These are phyloP conservation scores for Hyposoter didymator DNA, from an alignment of 2,888 invertebrate species.

Conservation along the genomic window DNA sequence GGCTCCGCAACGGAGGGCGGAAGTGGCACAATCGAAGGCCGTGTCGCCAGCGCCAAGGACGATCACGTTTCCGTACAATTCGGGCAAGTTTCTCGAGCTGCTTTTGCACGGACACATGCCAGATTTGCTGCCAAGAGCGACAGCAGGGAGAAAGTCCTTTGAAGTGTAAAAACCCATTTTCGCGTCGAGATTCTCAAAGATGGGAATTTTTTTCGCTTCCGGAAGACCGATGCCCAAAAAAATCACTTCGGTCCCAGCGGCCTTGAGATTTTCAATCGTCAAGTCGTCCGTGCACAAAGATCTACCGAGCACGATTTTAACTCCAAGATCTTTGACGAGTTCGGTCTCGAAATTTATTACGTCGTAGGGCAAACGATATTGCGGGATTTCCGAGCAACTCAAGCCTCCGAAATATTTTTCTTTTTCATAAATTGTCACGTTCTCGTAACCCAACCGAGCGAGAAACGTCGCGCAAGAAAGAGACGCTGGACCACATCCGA, in stretches of 20 bases:
- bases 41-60: slow-evolving; percentile 99
- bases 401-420: slow-evolving; percentile 95
- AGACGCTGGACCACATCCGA: slow-evolving; percentile 98
- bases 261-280: slow-evolving; percentile 88
- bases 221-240: slow-evolving; percentile 96
- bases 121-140: slow-evolving; percentile 95
- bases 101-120: slow-evolving; percentile 89
- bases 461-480: slow-evolving; percentile 98
- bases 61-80: slow-evolving; percentile 92
- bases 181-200: slow-evolving; percentile 90
- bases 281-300: slow-evolving; percentile 90
- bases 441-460: slow-evolving; percentile 95
- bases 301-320: slow-evolving; percentile 92
- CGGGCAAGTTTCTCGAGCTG: slow-evolving; percentile 86
- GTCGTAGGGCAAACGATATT: slow-evolving; percentile 96
- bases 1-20: slow-evolving; percentile 97
- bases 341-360: slow-evolving; percentile 97
- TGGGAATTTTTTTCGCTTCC: slow-evolving; percentile 92
- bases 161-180: slow-evolving; percentile 97
- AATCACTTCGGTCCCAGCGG: slow-evolving; percentile 90
- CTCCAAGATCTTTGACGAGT: slow-evolving; percentile 96
- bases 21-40: slow-evolving; percentile 99
- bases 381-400: slow-evolving; percentile 98
- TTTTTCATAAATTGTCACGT: slow-evolving; percentile 97
- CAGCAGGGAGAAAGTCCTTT: slow-evolving; percentile 95